Evolutionary conservation across 2,888 invertebrate species (phyloP).

Genomic region (Clitarchus hookeri): DNA sequence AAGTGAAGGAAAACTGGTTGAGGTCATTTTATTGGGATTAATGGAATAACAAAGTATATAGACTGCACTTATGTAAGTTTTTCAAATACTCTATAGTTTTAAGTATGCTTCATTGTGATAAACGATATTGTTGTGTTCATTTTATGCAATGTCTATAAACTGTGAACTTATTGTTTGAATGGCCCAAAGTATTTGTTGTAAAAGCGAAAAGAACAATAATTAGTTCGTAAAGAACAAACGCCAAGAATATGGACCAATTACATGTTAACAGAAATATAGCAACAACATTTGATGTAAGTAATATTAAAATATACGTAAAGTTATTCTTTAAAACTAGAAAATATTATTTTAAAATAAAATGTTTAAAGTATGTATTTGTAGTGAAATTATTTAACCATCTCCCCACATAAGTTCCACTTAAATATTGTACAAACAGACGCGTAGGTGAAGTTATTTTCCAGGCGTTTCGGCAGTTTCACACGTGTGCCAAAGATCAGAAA

Average conservation of each 20-base stretch:
- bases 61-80: neutral
- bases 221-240: neutral
- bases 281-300: neutral
- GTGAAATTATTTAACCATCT: no score
- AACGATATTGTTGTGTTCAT: conserved; percentile 9
- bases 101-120: conserved; percentile 6
- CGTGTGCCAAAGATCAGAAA: no score
- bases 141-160: neutral
- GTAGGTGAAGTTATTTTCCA: no score
- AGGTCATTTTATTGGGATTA: neutral
- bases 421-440: no score
- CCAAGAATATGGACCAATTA: neutral
- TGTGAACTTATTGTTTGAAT: neutral
- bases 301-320: neutral
- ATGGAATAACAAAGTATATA: neutral
- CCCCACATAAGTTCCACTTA: no score
- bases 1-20: neutral
- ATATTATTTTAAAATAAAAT: conserved; percentile 7
- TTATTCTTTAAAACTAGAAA: neutral
- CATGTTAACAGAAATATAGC: neutral
- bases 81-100: neutral
- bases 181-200: neutral
- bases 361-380: neutral
- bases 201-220: neutral
- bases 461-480: no score